These are phyloP conservation scores for Tachina lurida DNA, from an alignment of 2,888 invertebrate species.

Conservation along the genomic window DNA sequence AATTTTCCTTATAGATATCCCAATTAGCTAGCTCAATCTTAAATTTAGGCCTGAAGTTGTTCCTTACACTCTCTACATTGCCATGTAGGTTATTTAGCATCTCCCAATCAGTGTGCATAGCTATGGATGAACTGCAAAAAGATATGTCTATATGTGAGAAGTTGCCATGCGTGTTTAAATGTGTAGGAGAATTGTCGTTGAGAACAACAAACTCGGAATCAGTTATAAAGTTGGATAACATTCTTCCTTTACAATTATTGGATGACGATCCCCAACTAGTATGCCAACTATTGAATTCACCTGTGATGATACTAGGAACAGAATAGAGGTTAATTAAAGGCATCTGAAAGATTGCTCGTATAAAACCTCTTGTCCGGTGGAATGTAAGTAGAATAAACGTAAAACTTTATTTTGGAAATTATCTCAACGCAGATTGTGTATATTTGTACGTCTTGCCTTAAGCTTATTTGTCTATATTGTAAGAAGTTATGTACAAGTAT, in stretches of 20 bases:
- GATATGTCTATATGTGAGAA: constrained; percentile 69
- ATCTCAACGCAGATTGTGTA: no score
- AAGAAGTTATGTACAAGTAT: constrained; percentile 58
- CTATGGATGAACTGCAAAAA: constrained; percentile 51
- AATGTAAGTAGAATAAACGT: neutral
- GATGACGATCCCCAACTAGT: constrained; percentile 34
- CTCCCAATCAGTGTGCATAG: constrained; percentile 44
- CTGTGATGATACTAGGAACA: constrained; percentile 4
- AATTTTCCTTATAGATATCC: no score
- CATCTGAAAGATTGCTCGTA: neutral
- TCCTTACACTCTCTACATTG: neutral
- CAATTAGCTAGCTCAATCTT: no score
- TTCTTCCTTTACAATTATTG: constrained; percentile 47
- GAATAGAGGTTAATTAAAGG: neutral
- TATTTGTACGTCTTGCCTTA: no score
- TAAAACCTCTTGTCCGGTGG: neutral
- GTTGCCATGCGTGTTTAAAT: constrained; percentile 65
- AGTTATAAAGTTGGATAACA: constrained; percentile 38
- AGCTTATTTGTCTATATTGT: neutral
- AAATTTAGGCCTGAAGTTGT: no score
- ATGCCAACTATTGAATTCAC: constrained; percentile 44
- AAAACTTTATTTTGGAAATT: no score
- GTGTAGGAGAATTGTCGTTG: constrained; percentile 64
- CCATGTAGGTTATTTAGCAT: constrained; percentile 28
- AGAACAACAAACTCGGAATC: constrained; percentile 40